Conservation (phyloP, 2,113 vertebrate genomes). For the Rhea pennata region DNA sequence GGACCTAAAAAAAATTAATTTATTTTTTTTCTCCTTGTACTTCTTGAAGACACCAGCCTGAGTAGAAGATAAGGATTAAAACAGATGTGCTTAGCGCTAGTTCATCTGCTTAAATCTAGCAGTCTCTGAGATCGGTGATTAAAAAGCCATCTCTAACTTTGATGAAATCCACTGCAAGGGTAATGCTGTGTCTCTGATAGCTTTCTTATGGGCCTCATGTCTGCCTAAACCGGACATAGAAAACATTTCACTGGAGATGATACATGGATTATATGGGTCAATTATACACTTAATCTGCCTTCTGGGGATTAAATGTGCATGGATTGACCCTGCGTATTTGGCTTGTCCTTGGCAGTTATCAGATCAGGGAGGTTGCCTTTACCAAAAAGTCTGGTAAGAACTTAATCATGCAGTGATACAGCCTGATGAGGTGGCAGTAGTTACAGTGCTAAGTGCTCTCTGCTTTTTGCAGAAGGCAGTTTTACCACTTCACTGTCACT, state of each 20-base stretch:
- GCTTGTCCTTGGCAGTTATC: constrained; percentile 94
- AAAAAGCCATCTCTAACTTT: constrained; percentile 92
- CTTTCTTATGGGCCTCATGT: constrained; percentile 76
- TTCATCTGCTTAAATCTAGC: constrained; percentile 90
- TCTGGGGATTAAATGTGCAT: constrained; percentile 89
- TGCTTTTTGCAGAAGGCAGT: constrained; percentile 67
- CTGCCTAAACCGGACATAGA: constrained; percentile 72
- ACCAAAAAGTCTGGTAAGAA: constrained; percentile 82
- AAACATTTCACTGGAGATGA: constrained; percentile 86
- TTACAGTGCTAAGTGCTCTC: constrained; percentile 5
- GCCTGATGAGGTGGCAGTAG: constrained; percentile 31
- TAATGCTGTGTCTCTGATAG: constrained; percentile 76
- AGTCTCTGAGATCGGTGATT: constrained; percentile 91
- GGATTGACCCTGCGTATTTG: constrained; percentile 95
- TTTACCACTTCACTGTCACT: constrained; percentile 77
- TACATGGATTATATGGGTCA: constrained; percentile 97
- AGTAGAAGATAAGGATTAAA: constrained; percentile 93
- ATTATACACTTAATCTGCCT: constrained; percentile 99
- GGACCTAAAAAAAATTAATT: constrained; percentile 88
- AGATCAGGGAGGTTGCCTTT: constrained; percentile 89
- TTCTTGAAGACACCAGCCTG: constrained; percentile 90
- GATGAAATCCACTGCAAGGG: constrained; percentile 85
- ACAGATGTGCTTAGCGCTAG: constrained; percentile 93
- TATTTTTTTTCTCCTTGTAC: constrained; percentile 81
- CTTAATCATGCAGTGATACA: constrained; percentile 79